Conservation (phyloP, 2,113 vertebrate species). For the Archocentrus centrarchus region DNA sequence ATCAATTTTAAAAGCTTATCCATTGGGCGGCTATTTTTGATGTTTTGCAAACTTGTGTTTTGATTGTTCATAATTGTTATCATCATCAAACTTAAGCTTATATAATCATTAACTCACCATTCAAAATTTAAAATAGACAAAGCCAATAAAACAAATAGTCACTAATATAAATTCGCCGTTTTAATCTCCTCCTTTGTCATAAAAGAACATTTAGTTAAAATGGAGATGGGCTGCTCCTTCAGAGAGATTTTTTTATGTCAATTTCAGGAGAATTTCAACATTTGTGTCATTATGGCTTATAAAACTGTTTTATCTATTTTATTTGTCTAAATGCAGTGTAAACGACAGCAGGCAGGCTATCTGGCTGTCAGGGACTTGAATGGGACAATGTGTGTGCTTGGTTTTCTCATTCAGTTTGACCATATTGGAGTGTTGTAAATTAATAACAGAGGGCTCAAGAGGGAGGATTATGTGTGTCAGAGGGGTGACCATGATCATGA, state of each 20-base stretch:
- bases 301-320: background rate
- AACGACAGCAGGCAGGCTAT: background rate
- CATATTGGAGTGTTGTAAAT: background rate
- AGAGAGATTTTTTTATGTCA: background rate
- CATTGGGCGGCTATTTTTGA: background rate
- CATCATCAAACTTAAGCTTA: background rate
- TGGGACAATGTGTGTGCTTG: fast-evolving
- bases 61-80: fast-evolving
- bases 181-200: background rate
- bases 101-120: background rate
- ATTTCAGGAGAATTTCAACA: constrained; percentile 14
- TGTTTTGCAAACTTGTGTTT: background rate
- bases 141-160: background rate
- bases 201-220: background rate
- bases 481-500: background rate
- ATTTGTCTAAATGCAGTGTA: too few relatives aligned
- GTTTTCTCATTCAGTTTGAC: background rate
- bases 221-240: background rate
- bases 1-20: fast-evolving
- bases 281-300: background rate
- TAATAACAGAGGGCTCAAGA: background rate
- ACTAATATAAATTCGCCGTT: background rate
- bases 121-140: background rate
- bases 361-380: background rate
- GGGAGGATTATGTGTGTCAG: background rate